These are phyloP conservation scores for Cassiopea andromeda DNA, from an alignment of 30 jellyfish, hydroid and myxozoan species.

Conservation along the genomic window DNA sequence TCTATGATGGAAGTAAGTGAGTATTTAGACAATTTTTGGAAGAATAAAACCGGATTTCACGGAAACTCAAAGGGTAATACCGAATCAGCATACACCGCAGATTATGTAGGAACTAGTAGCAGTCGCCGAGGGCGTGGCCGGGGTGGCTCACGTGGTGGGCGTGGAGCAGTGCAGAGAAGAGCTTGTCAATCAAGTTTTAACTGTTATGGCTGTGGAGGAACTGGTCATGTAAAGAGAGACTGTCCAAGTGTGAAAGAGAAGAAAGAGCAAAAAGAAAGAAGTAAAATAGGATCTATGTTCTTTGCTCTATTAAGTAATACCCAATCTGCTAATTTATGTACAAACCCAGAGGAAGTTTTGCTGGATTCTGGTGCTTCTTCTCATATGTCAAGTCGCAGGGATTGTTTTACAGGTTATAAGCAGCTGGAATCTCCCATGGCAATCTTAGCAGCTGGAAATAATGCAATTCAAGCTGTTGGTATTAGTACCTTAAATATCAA, in stretches of 20 bases:
- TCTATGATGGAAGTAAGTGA: background rate
- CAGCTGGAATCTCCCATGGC: background rate
- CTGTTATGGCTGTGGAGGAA: background rate
- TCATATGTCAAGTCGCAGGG: background rate
- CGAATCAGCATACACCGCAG: background rate
- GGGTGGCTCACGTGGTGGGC: background rate
- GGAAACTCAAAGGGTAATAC: background rate
- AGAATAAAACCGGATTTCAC: background rate
- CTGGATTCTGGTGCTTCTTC: background rate
- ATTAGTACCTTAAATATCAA: background rate
- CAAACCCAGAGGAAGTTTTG: background rate
- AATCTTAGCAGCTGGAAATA: background rate
- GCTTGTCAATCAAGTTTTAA: background rate
- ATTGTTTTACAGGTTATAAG: background rate
- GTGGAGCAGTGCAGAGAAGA: background rate
- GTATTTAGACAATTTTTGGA: background rate
- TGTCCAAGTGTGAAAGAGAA: background rate
- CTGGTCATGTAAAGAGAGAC: background rate
- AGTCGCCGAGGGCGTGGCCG: background rate
- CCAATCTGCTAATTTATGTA: background rate
- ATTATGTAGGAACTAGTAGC: background rate
- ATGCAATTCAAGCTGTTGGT: background rate
- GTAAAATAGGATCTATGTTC: background rate
- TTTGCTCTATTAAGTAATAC: background rate
- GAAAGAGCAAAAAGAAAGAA: background rate